A percentile compares a stretch with the other conserved stretches of the same genome.
Evolutionary conservation across 2,888 invertebrate genomes (phyloP).

Genomic region (Megastigmus dorsalis): DNA sequence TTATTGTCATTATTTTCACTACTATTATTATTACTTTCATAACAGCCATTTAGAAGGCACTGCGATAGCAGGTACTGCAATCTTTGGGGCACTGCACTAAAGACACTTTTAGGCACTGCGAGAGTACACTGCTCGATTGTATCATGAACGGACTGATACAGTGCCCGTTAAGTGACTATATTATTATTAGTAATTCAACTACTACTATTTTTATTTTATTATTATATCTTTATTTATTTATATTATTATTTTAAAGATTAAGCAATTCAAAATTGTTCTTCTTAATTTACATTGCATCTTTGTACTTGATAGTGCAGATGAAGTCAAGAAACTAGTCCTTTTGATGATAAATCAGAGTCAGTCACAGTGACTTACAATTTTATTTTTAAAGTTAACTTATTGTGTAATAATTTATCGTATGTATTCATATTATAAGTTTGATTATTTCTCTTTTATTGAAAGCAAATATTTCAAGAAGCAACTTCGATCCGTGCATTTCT

Average conservation of each 20-base stretch:
- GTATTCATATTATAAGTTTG: constrained; percentile 11
- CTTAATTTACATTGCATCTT: constrained; percentile 6
- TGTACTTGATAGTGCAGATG: background rate
- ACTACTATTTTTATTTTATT: constrained; percentile 11
- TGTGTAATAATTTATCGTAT: constrained; percentile 29
- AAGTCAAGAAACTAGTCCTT: constrained; percentile 47
- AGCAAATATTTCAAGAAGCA: constrained; percentile 20
- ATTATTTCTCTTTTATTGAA: constrained; percentile 1
- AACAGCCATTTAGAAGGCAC: too few species aligned
- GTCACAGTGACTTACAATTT: background rate
- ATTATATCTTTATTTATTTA: constrained; percentile 6
- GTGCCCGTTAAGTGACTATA: too few species aligned
- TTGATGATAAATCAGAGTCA: constrained; percentile 11
- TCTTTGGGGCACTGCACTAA: too few species aligned
- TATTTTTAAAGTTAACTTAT: constrained; percentile 27
- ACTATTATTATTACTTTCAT: constrained; percentile 13
- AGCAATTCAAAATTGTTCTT: constrained; percentile 23
- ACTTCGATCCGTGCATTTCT: constrained; percentile 36
- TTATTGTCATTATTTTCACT: constrained; percentile 10
- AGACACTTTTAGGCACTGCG: too few species aligned
- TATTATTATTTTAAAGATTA: constrained; percentile 16
- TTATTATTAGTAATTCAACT: too few species aligned
- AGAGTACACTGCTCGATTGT: too few species aligned
- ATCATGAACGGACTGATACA: too few species aligned
- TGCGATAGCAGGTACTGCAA: too few species aligned